phyloP scores from a whole-genome alignment of 2,113 vertebrate species.

The Stigmatopora nigra region DNA sequence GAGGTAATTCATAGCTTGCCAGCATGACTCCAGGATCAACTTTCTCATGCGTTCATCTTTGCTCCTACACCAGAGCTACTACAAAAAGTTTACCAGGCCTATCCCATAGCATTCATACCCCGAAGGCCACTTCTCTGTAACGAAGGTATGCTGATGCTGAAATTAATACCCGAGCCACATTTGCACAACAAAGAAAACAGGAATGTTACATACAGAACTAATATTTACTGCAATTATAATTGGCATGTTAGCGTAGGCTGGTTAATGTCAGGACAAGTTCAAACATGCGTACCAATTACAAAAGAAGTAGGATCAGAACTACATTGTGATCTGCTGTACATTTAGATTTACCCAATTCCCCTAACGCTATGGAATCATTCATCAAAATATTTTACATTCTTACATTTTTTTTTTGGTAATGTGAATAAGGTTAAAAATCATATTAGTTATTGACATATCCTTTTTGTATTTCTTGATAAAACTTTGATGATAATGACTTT shows the following conservation, averaged over 20 bases:
- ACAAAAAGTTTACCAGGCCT: slow-evolving; percentile 14
- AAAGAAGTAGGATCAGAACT: neutral
- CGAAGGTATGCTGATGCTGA: slow-evolving; percentile 8
- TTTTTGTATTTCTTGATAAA: too few relatives aligned
- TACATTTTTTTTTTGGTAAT: too few relatives aligned
- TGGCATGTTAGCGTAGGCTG: neutral
- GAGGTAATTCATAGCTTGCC: slow-evolving; percentile 20
- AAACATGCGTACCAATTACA: neutral
- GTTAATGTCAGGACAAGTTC: neutral
- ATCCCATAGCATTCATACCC: slow-evolving; percentile 21
- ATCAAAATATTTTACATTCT: neutral
- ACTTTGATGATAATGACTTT: too few relatives aligned
- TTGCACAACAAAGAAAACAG: neutral
- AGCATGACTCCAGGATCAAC: slow-evolving; percentile 10
- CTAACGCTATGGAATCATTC: neutral
- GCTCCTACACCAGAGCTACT: slow-evolving; percentile 16
- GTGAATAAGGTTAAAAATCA: too few relatives aligned
- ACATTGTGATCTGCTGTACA: neutral
- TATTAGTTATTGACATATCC: too few relatives aligned
- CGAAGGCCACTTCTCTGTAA: slow-evolving; percentile 11
- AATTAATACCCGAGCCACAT: neutral
- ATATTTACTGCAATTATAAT: neutral
- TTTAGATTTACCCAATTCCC: neutral
- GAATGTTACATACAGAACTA: neutral
- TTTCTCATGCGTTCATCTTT: slow-evolving; percentile 12